phyloP scores from a whole-genome alignment of 2,888 invertebrate genomes.

The Leptinotarsa peninsularis region DNA sequence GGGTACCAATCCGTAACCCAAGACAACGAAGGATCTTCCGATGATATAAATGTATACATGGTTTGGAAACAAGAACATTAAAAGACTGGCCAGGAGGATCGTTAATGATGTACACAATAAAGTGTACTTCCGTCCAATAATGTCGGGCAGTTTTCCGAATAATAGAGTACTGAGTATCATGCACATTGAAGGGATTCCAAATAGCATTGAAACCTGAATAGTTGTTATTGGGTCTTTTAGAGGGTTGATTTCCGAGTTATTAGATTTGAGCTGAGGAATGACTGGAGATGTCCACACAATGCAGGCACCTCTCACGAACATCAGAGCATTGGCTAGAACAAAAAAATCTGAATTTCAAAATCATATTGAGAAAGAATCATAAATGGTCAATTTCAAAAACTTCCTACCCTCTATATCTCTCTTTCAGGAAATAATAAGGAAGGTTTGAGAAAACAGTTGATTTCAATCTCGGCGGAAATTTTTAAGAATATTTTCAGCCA shows the following conservation, averaged over 20 bases:
- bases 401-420: too few relatives aligned
- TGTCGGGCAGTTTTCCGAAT: slow-evolving; percentile 31
- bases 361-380: too few relatives aligned
- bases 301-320: slow-evolving; percentile 62
- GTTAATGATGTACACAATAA: too few relatives aligned
- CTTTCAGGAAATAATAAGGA: too few relatives aligned
- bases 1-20: neutral
- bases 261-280: slow-evolving; percentile 3
- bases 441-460: too few relatives aligned
- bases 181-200: slow-evolving; percentile 28
- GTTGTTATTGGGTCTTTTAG: slow-evolving; percentile 52
- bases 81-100: too few relatives aligned
- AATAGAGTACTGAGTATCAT: slow-evolving; percentile 39
- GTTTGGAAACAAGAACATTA: slow-evolving; percentile 65
- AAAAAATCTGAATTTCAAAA: neutral
- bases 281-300: slow-evolving; percentile 63
- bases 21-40: slow-evolving; percentile 55
- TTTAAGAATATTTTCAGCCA: too few relatives aligned
- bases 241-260: slow-evolving; percentile 51
- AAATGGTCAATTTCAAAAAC: too few relatives aligned
- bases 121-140: slow-evolving; percentile 67
- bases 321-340: slow-evolving; percentile 63
- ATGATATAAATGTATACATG: slow-evolving; percentile 61
- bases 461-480: too few relatives aligned
- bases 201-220: neutral